Conservation (phyloP, 2,113 vertebrate species). For the Ctenomys sociabilis region DNA sequence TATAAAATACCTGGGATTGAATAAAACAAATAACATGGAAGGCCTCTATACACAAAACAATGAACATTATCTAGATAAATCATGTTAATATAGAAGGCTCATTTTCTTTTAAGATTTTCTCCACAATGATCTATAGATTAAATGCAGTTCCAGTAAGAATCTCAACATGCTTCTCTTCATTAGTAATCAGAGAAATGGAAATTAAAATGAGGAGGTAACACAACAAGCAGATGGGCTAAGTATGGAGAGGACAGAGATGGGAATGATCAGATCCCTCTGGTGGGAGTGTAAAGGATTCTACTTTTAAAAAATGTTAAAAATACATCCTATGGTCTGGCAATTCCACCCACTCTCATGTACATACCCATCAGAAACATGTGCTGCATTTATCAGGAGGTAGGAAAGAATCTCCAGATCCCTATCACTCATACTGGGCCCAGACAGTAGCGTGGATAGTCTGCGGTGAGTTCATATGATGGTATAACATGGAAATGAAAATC, state of each 20-base stretch:
- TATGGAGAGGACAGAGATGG: not conserved
- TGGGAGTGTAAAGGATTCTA: not conserved
- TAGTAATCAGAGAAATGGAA: slow-evolving; percentile 45
- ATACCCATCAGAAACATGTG: not conserved
- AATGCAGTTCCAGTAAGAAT: not conserved
- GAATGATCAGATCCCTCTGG: not conserved
- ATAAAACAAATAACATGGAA: not conserved
- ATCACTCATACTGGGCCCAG: not conserved
- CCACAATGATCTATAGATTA: not conserved
- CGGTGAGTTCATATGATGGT: not conserved
- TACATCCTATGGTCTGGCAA: not conserved
- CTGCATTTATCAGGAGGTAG: not conserved
- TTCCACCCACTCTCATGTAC: not conserved
- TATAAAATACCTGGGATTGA: slow-evolving; percentile 24
- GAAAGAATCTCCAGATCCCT: not conserved
- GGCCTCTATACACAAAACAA: not conserved
- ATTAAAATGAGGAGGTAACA: not conserved
- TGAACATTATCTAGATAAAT: not conserved
- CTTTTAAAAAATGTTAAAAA: slow-evolving; percentile 34
- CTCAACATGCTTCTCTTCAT: slow-evolving; percentile 19
- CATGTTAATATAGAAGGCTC: not conserved
- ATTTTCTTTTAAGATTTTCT: not conserved
- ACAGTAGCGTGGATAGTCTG: not conserved
- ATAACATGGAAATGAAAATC: not conserved
- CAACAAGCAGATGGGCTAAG: not conserved